Conservation (phyloP, 2,888 invertebrate species). For the Toxonevra muliebris region DNA sequence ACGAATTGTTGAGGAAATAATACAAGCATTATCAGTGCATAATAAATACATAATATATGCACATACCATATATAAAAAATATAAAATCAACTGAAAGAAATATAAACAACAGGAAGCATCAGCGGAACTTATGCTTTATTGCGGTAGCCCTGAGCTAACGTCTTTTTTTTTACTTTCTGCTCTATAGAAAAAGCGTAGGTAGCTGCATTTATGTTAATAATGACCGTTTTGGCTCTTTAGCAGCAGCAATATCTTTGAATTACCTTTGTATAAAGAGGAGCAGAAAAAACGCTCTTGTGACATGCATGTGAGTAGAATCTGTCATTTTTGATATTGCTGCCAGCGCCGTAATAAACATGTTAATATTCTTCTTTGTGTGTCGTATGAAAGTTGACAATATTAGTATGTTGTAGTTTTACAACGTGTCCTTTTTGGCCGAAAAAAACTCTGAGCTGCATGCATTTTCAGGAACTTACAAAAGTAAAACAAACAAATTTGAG, state of each 20-base stretch:
- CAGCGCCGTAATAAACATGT: too few relatives aligned
- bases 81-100: conserved; percentile 33
- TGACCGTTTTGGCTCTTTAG: too few relatives aligned
- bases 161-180: conserved; percentile 29
- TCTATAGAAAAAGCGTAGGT: neutral
- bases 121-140: conserved; percentile 18
- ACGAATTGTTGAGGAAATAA: conserved; percentile 13
- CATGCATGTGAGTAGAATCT: too few relatives aligned
- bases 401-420: too few relatives aligned
- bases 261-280: too few relatives aligned
- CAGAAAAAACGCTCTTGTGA: too few relatives aligned
- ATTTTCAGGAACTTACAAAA: neutral
- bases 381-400: too few relatives aligned
- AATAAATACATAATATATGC: conserved; percentile 43
- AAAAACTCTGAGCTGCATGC: too few relatives aligned
- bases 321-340: too few relatives aligned
- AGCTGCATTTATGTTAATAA: conserved; percentile 23
- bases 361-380: too few relatives aligned
- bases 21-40: conserved; percentile 32
- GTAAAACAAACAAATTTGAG: neutral
- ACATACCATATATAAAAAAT: conserved; percentile 18
- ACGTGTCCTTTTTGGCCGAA: too few relatives aligned
- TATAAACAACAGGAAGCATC: conserved; percentile 47
- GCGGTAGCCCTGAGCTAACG: conserved; percentile 9
- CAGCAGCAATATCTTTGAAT: too few relatives aligned